phyloP scores from a whole-genome alignment of 2,888 invertebrate species.

The Iselma pallidipennis region DNA sequence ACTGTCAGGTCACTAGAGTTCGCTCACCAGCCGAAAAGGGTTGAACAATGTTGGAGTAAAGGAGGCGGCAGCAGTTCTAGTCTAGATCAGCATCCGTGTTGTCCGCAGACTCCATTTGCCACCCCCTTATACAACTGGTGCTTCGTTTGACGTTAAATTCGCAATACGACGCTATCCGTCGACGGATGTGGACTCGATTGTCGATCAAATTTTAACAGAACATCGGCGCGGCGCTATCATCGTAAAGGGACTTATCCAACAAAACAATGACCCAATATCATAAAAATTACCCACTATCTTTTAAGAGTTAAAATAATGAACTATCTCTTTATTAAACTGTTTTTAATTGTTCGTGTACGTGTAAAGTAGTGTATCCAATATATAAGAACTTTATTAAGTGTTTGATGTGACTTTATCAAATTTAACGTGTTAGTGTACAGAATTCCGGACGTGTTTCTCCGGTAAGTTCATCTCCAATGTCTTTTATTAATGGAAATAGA shows the following conservation, averaged over 20 bases:
- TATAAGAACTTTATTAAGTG: neutral
- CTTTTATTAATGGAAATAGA: no score
- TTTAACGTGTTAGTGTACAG: neutral
- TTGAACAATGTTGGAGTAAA: neutral
- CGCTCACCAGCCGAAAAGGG: neutral
- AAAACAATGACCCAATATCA: no score
- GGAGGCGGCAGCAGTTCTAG: neutral
- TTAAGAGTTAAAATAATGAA: neutral
- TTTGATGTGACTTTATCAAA: neutral
- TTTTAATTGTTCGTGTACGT: neutral
- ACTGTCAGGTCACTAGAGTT: neutral
- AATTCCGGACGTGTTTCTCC: neutral
- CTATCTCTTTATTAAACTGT: neutral
- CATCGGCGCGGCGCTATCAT: no score
- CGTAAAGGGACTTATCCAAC: no score
- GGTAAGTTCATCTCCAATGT: neutral
- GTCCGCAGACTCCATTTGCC: neutral
- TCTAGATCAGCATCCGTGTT: neutral
- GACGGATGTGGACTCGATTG: neutral
- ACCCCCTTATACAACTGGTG: neutral
- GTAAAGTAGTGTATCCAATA: no score
- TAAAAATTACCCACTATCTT: no score
- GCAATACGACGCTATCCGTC: neutral
- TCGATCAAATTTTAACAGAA: no score
- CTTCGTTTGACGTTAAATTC: neutral